phyloP scores from a whole-genome alignment of 2,113 vertebrate species.

The Cinclus mexicanus region DNA sequence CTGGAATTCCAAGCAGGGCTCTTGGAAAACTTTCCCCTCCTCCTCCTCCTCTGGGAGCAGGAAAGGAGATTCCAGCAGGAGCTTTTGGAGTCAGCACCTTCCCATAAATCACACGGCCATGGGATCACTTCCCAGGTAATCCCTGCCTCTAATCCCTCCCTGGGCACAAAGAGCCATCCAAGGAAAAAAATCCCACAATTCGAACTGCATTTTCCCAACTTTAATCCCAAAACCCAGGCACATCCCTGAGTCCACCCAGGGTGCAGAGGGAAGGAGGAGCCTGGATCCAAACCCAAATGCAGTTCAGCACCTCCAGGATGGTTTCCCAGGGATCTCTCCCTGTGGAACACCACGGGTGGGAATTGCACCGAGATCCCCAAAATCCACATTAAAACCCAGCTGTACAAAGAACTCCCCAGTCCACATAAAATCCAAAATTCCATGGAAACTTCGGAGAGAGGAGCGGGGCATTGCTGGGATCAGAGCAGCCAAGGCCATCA shows the following conservation, averaged over 20 bases:
- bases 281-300: accelerated
- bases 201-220: accelerated
- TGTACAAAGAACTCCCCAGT: not conserved
- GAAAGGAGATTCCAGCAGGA: not conserved
- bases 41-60: not conserved
- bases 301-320: not conserved
- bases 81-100: not conserved
- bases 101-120: not conserved
- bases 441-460: accelerated
- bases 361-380: not conserved
- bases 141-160: not conserved
- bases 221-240: accelerated
- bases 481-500: not conserved
- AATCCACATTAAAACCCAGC: not conserved
- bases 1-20: not conserved
- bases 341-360: accelerated
- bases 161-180: not conserved
- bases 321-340: not conserved
- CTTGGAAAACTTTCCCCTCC: not conserved
- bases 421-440: not conserved
- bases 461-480: not conserved
- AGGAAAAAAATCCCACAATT: accelerated
- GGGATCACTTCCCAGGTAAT: not conserved
- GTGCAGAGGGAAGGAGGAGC: not conserved
- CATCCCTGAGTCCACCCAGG: accelerated